These are phyloP conservation scores for Callyntrura guangdongensis DNA, from an alignment of 2,888 invertebrate genomes.

Conservation along the genomic window DNA sequence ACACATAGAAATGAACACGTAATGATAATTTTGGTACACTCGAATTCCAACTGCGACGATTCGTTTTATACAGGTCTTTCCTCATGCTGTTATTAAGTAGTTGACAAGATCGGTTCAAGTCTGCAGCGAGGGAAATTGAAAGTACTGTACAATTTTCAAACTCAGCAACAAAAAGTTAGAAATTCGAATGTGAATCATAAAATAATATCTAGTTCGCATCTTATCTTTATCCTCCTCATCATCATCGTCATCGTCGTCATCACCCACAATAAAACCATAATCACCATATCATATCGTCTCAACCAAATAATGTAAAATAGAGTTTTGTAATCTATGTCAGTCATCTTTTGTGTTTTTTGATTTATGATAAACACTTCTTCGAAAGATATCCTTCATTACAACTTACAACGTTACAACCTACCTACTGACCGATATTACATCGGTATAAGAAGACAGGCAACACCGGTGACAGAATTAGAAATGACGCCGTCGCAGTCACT, in stretches of 20 bases:
- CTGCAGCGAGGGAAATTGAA: slow-evolving; percentile 24
- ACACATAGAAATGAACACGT: neutral
- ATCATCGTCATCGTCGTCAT: slow-evolving; percentile 25
- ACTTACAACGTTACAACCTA: slow-evolving; percentile 33
- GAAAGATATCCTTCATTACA: slow-evolving; percentile 12
- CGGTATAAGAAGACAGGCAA: neutral
- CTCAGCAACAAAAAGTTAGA: neutral
- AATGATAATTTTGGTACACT: slow-evolving; percentile 13
- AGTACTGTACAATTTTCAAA: neutral
- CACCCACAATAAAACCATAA: slow-evolving; percentile 49
- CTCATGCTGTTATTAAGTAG: slow-evolving; percentile 60
- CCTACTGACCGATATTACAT: slow-evolving; percentile 33
- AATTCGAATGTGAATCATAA: slow-evolving; percentile 9
- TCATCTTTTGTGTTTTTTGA: slow-evolving; percentile 61
- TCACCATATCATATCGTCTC: slow-evolving; percentile 54
- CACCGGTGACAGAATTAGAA: slow-evolving; percentile 12
- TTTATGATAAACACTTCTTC: slow-evolving; percentile 65
- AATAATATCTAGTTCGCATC: slow-evolving; percentile 24
- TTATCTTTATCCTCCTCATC: slow-evolving; percentile 46
- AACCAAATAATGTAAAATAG: slow-evolving; percentile 44
- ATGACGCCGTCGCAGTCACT: neutral
- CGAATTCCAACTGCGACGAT: neutral
- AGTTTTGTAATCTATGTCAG: slow-evolving; percentile 65
- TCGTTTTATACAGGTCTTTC: slow-evolving; percentile 9
- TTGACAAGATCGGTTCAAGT: slow-evolving; percentile 66